These are phyloP conservation scores for Coreius guichenoti DNA, from an alignment of 2,797 vertebrate genomes.

Conservation along the genomic window DNA sequence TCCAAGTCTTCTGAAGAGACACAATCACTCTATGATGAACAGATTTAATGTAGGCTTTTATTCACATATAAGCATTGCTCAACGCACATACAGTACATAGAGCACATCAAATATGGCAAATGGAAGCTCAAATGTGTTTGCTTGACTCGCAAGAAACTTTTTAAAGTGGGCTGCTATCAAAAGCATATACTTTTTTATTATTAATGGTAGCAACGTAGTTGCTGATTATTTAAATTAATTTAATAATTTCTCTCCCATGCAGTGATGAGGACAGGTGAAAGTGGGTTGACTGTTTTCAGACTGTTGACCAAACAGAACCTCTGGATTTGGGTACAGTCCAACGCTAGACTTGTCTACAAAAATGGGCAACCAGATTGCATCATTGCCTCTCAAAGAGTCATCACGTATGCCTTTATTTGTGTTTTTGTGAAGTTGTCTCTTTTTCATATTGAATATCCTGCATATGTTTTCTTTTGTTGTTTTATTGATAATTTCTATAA, in stretches of 20 bases:
- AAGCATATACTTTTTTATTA: not conserved
- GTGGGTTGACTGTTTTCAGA: conserved; percentile 76
- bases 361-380: conserved; percentile 77
- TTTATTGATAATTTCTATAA: not conserved
- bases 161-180: not conserved
- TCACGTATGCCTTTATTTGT: conserved; percentile 68
- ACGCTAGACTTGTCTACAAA: conserved; percentile 76
- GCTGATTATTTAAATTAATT: not conserved
- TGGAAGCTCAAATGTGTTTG: not conserved
- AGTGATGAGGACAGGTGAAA: conserved; percentile 84
- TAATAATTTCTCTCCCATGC: not conserved
- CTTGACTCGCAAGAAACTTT: not conserved
- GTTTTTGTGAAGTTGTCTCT: not conserved
- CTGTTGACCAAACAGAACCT: conserved; percentile 71
- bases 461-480: not conserved
- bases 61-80: not conserved
- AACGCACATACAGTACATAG: not conserved
- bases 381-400: conserved; percentile 74
- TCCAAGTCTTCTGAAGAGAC: not conserved
- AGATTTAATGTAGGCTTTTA: not conserved
- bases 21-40: not conserved
- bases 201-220: not conserved
- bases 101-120: not conserved
- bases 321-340: conserved; percentile 82
- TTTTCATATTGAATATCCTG: not conserved